Base-by-base conservation (phyloP, 2,113 vertebrate species). In the Gymnarchus niloticus region DNA sequence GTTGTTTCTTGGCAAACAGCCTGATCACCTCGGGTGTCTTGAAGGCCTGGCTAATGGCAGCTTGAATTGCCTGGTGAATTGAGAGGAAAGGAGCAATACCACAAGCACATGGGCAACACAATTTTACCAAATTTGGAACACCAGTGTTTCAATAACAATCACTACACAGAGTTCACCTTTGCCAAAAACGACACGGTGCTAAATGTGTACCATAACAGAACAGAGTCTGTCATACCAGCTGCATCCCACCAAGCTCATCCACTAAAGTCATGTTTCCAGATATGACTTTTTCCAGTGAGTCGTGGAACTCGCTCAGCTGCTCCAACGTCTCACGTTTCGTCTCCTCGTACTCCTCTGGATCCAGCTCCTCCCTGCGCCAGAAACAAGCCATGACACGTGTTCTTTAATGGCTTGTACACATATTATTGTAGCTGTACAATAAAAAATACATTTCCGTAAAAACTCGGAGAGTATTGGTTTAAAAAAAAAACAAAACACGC, bases 11-110 rank as follows among this genome's bases (percentile, higher is more conserved):
- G 6, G 97, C 98, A 95, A 99, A 99, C 87, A 99, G 94, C 84
- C 98, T 94, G 90, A 99, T 99, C 84, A 99, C 98, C 90, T 99
- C 98, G 0, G 98, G 98, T 14, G 98, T 99, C 94, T 98, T 99
- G 92, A 99, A 99, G 0, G 98, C 98, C 91, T 99, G 98, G 91
- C 98, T 99, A 92, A 99, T 99, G 83, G 98, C 98, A 86, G 98
- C 98, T 90, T 99, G 98, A 88, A 97, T 99, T 28, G 98, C 98
- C 98, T 99, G 89, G 80, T 88, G 46, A 89, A 56, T 12, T 88
- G 59, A 9, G 91, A 10, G 91, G 61, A 77, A 89, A 91, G 28
- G 89, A 9, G 23, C 8, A 56, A 78, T 14, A 41, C 84, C 9
- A 5, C 69, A 25, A 56, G 25, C 10, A 59, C 21, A n/a, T 8